Evolutionary conservation across 2,888 invertebrate species (phyloP).

Genomic region (Caprella mutica): DNA sequence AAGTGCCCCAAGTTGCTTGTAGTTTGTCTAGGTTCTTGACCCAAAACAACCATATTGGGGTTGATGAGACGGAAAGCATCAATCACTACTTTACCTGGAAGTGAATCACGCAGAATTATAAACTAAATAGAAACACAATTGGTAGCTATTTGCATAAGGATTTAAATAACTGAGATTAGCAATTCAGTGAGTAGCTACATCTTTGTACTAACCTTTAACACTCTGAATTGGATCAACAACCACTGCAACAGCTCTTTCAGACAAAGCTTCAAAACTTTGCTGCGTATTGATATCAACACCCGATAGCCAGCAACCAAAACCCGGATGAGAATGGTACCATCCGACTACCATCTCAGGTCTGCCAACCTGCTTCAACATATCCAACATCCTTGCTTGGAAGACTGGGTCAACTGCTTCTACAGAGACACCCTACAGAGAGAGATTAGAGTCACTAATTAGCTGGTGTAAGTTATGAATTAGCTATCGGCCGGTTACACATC

Average conservation of each 20-base stretch:
- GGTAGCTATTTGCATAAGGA: too few species aligned
- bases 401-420: constrained; percentile 99
- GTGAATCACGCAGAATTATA: constrained; percentile 3
- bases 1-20: constrained; percentile 97
- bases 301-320: constrained; percentile 99
- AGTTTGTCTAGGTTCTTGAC: constrained; percentile 96
- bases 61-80: constrained; percentile 98
- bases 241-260: constrained; percentile 95
- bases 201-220: constrained; percentile 73
- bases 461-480: too few species aligned
- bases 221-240: constrained; percentile 99
- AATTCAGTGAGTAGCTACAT: too few species aligned
- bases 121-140: too few species aligned
- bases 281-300: constrained; percentile 98
- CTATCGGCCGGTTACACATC: too few species aligned
- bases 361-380: constrained; percentile 95
- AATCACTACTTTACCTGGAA: constrained; percentile 73
- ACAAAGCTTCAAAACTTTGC: constrained; percentile 96
- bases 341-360: constrained; percentile 99
- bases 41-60: constrained; percentile 97
- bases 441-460: too few species aligned
- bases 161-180: too few species aligned
- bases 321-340: constrained; percentile 97
- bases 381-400: constrained; percentile 98
- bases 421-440: constrained; percentile 65